phyloP scores from a whole-genome alignment of 2,797 vertebrate species.

The Apodemus agrarius region DNA sequence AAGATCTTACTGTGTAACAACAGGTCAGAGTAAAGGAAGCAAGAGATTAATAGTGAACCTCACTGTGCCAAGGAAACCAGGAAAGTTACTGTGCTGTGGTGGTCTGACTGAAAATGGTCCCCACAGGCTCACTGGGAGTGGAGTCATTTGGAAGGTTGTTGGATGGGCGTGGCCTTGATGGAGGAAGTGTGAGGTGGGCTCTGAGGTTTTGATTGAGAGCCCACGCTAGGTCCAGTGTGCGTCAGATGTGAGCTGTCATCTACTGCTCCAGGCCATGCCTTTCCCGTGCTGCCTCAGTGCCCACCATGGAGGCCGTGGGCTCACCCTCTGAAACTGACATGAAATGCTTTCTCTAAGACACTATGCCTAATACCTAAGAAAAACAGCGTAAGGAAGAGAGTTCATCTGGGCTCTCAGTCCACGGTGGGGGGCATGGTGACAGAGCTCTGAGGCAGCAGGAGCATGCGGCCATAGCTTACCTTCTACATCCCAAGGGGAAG shows the following conservation, averaged over 20 bases:
- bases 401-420: background rate
- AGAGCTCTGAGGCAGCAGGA: background rate
- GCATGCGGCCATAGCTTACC: background rate
- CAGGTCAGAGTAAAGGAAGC: background rate
- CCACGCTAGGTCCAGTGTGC: background rate
- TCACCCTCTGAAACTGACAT: too few species aligned
- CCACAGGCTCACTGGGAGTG: background rate
- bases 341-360: too few species aligned
- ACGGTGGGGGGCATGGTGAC: background rate
- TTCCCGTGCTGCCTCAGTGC: too few species aligned
- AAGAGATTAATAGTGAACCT: background rate
- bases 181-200: background rate
- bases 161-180: background rate
- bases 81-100: background rate
- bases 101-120: background rate
- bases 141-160: background rate
- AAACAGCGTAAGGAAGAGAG: background rate
- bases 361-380: background rate
- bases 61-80: constrained; percentile 36
- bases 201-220: background rate
- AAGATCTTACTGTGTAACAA: constrained; percentile 1
- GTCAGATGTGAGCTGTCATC: too few species aligned
- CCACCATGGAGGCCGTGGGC: too few species aligned
- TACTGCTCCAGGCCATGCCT: too few species aligned
- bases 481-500: background rate